These are phyloP conservation scores for Globicephala melas DNA, from an alignment of 2,113 vertebrate genomes.

Conservation along the genomic window DNA sequence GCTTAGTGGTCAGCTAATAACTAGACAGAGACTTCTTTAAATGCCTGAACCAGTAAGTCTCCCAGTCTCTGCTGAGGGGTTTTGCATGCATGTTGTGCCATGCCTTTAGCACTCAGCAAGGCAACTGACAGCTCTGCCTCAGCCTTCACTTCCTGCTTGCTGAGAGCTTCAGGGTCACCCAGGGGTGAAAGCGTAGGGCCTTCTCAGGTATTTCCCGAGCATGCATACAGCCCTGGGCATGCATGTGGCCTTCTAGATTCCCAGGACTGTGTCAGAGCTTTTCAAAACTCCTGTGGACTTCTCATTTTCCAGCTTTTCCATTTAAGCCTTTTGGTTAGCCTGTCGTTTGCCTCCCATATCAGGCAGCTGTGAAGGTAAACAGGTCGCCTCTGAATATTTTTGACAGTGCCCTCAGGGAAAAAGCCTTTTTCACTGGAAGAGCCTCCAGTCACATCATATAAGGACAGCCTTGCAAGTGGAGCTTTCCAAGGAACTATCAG, in stretches of 20 bases:
- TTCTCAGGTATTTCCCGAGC: not conserved
- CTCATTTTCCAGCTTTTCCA: not conserved
- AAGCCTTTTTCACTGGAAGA: not conserved
- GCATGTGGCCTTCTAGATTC: no score
- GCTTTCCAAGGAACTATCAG: not conserved
- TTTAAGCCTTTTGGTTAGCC: not conserved
- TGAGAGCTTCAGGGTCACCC: not conserved
- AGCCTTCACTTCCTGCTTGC: not conserved
- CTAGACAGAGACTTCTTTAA: not conserved
- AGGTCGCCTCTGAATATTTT: not conserved
- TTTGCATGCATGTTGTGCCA: not conserved
- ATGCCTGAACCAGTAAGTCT: not conserved
- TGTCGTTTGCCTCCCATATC: not conserved
- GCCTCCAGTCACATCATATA: not conserved
- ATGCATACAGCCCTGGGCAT: not conserved
- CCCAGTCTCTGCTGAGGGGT: not conserved
- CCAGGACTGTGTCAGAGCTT: not conserved
- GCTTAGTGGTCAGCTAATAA: not conserved
- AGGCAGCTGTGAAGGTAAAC: not conserved
- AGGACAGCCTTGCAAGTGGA: not conserved
- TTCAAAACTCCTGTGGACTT: not conserved
- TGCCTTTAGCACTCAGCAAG: not conserved
- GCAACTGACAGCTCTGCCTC: not conserved
- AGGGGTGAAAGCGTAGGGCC: not conserved
- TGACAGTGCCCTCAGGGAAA: not conserved